These are phyloP conservation scores for Sebastes matsubarae DNA, from an alignment of 2,797 vertebrate genomes.

Conservation along the genomic window DNA sequence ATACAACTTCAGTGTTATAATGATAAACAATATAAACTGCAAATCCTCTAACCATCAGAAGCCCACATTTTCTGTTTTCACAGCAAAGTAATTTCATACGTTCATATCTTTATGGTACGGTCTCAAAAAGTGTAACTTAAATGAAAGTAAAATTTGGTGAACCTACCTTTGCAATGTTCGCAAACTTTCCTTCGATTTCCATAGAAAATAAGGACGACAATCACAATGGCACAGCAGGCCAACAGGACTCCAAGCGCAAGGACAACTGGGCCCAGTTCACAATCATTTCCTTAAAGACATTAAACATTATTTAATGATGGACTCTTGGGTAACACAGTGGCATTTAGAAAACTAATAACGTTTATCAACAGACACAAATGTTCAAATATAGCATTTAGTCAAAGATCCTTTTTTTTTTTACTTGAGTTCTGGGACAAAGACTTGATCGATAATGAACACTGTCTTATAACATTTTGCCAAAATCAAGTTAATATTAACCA, in stretches of 20 bases:
- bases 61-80: neutral
- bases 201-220: neutral
- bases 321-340: neutral
- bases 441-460: too few species aligned
- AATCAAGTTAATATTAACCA: neutral
- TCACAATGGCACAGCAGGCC: slow-evolving; percentile 6
- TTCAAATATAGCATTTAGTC: too few species aligned
- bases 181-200: neutral
- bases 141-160: neutral
- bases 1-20: too few species aligned
- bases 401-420: too few species aligned
- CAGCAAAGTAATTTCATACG: too few species aligned
- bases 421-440: too few species aligned
- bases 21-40: too few species aligned
- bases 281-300: neutral
- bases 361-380: neutral
- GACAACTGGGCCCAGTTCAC: neutral
- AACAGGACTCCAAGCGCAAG: slow-evolving; percentile 21
- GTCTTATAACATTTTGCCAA: neutral
- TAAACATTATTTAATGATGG: neutral
- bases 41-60: too few species aligned
- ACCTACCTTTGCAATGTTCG: slow-evolving; percentile 8
- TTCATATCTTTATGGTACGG: too few species aligned
- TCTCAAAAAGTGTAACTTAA: too few species aligned
- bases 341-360: neutral